A percentile compares a stretch with the other conserved stretches of the same genome.
Evolutionary conservation across 2,797 vertebrate species (phyloP).

Genomic region (Oreortyx pictus): DNA sequence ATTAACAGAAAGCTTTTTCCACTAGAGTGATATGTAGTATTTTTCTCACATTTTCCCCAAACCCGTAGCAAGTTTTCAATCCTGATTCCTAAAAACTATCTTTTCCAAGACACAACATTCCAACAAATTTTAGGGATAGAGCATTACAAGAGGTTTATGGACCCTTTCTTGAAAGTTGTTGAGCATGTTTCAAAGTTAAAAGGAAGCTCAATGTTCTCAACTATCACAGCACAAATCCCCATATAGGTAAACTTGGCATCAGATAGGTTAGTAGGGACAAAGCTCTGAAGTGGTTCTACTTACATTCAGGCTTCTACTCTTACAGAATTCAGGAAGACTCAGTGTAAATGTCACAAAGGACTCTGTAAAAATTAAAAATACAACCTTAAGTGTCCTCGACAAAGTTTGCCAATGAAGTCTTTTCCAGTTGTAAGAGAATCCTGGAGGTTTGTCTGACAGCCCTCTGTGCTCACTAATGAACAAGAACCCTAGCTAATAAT

Average conservation of each 20-base stretch:
- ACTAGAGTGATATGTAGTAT: background rate
- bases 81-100: background rate
- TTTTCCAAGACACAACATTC: background rate
- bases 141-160: accelerated
- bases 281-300: background rate
- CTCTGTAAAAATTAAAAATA: accelerated
- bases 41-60: background rate
- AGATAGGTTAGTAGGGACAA: background rate
- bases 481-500: background rate
- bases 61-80: background rate
- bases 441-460: background rate
- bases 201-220: background rate
- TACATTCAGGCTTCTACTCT: background rate
- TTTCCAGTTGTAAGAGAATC: background rate
- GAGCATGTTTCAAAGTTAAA: background rate
- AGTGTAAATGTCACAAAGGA: background rate
- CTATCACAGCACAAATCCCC: background rate
- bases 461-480: background rate
- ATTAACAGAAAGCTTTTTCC: background rate
- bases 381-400: accelerated
- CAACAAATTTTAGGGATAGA: background rate
- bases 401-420: background rate
- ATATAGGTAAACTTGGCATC: background rate
- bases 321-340: background rate
- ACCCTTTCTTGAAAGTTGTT: accelerated